These are phyloP conservation scores for Fundulus diaphanus DNA, from an alignment of 2,797 vertebrate genomes.

Conservation along the genomic window DNA sequence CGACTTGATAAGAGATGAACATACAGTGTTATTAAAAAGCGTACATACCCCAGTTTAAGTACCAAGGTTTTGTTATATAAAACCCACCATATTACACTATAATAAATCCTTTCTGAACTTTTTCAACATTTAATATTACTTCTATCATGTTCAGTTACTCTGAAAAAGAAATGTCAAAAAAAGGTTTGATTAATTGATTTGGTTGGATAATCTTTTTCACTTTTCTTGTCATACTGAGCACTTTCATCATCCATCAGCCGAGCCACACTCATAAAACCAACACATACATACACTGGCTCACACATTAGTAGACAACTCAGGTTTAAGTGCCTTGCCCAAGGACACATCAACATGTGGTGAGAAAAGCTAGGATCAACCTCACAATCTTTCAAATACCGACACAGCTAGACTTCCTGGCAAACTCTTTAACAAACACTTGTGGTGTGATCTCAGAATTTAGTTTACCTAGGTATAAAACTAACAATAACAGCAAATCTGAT, in stretches of 20 bases:
- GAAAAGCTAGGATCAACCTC: neutral
- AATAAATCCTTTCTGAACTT: neutral
- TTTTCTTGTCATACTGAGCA: neutral
- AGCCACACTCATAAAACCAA: neutral
- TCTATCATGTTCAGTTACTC: neutral
- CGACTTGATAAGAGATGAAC: neutral
- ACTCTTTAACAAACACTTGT: neutral
- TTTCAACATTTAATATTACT: neutral
- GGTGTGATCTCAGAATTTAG: neutral
- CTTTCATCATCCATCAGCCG: neutral
- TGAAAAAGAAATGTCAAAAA: neutral
- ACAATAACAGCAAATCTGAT: neutral
- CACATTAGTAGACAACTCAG: too few relatives aligned
- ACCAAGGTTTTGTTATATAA: neutral
- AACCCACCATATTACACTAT: too few relatives aligned
- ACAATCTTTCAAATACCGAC: neutral
- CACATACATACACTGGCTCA: neutral
- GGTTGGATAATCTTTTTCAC: neutral
- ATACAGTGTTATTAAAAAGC: neutral
- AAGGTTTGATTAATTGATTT: neutral
- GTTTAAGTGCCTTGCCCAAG: neutral
- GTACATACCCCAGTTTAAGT: neutral
- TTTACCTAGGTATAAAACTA: neutral
- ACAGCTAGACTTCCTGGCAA: neutral
- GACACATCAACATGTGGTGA: neutral